These are phyloP conservation scores for Lagodon rhomboides DNA, from an alignment of 2,797 vertebrate species.

Conservation along the genomic window DNA sequence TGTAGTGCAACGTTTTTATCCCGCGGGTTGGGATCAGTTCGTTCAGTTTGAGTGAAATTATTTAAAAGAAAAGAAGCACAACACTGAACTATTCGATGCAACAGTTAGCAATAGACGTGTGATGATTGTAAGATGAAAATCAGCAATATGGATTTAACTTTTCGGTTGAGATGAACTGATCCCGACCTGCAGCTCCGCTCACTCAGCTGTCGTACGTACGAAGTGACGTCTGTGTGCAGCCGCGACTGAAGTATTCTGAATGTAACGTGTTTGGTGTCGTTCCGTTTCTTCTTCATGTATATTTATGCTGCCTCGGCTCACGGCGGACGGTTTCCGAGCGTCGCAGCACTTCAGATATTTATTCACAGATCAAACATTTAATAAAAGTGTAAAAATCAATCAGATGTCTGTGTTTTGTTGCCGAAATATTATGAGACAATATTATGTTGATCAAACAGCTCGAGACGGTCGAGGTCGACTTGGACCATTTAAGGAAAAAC, in stretches of 20 bases:
- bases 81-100: slow-evolving; percentile 19
- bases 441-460: too few relatives aligned
- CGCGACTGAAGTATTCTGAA: slow-evolving; percentile 56
- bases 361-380: slow-evolving; percentile 65
- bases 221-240: slow-evolving; percentile 15
- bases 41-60: background rate
- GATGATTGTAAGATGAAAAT: slow-evolving; percentile 8
- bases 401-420: background rate
- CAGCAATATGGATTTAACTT: background rate
- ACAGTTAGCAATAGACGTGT: slow-evolving; percentile 28
- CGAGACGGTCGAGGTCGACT: too few relatives aligned
- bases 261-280: slow-evolving; percentile 64
- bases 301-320: slow-evolving; percentile 52
- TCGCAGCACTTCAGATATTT: slow-evolving; percentile 48
- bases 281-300: slow-evolving; percentile 56
- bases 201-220: background rate
- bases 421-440: too few relatives aligned
- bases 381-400: slow-evolving; percentile 54
- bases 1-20: background rate
- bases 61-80: slow-evolving; percentile 58
- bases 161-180: slow-evolving; percentile 4
- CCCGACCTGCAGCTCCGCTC: slow-evolving; percentile 20
- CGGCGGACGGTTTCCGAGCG: background rate
- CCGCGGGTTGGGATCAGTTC: slow-evolving; percentile 26
- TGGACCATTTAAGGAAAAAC: too few relatives aligned